Evolutionary conservation across 2,113 vertebrate genomes (phyloP), one percentile per base, ranked within the genome.

Genomic region (Tyto alba): DNA sequence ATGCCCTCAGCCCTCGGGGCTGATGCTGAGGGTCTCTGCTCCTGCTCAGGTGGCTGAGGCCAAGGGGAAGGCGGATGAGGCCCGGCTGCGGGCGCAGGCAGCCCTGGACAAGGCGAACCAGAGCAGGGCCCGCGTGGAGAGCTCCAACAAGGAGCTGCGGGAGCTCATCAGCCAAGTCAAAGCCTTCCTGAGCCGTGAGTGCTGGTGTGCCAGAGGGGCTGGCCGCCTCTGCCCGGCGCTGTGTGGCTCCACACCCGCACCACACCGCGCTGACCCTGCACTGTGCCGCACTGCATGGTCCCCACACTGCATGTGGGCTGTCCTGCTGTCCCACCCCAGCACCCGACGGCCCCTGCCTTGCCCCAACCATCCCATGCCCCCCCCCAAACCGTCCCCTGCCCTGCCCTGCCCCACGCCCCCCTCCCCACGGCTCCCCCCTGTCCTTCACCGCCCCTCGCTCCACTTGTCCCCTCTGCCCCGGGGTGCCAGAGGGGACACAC

Each of bases 101-200:
- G 99, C 98, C 47, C 97, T 99, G 96, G 98, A 99, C 85, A 99
- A 99, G 92, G 99, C 99, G 4, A 99, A 98, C 14, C 98, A 98
- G 96, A 99, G 98, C 92, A 99, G 99, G 90, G 98, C 98, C 76
- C 99, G 98, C 26, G 98, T 99, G 97, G 98, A 99, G 78, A 98
- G 97, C 90, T 99, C 99, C 96, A 99, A 99, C 97, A 98, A 99
- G 52, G 98, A 99, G 81, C 98, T 99, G 91, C 98, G 99, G 80
- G 98, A 99, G 93, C 99, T 99, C 73, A 99, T 99, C 98, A 99
- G 98, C 95, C 98, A 99, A 48, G 98, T 99, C 97, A 98, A 99
- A 67, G 98, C 99, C 93, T 99, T 99, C 97, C 98, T 99, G 94
- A 99, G 98, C 88, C 99, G 99, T 99, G 97, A 99, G 99, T 98